phyloP scores from a whole-genome alignment of 2,113 vertebrate genomes.

The Carassius carassius region DNA sequence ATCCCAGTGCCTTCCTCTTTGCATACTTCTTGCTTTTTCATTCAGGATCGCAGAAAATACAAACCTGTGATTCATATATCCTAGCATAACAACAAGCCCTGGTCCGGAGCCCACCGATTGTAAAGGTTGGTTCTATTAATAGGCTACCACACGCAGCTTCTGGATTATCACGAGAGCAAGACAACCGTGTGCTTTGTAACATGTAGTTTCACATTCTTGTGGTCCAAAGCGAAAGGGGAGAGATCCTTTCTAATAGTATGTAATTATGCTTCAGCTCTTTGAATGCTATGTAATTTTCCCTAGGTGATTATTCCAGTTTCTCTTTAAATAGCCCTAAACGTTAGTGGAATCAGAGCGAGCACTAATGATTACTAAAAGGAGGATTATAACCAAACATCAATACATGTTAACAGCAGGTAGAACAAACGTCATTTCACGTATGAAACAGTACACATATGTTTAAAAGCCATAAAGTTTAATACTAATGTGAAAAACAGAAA shows the following conservation, averaged over 20 bases:
- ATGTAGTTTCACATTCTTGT: neutral
- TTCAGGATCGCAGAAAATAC: constrained; percentile 64
- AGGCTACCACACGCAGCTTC: constrained; percentile 40
- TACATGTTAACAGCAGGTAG: neutral
- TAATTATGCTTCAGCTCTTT: constrained; percentile 36
- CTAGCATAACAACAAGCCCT: constrained; percentile 64
- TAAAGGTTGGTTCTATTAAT: constrained; percentile 56
- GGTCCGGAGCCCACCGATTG: constrained; percentile 41
- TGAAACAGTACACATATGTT: neutral
- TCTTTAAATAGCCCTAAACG: neutral
- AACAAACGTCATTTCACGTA: neutral
- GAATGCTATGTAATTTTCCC: constrained; percentile 15
- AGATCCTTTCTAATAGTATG: constrained; percentile 28
- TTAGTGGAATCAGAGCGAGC: neutral
- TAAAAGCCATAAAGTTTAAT: neutral
- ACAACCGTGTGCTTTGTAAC: neutral
- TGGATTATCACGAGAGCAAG: constrained; percentile 28
- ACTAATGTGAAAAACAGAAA: neutral
- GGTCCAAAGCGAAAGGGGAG: neutral
- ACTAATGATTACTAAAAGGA: neutral
- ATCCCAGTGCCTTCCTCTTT: constrained; percentile 54
- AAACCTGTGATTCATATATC: constrained; percentile 54
- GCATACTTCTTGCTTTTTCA: constrained; percentile 56
- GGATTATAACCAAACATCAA: neutral
- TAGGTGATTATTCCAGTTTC: constrained; percentile 8